phyloP scores from a whole-genome alignment of 1,140 invertebrate species.

The Acromyrmex charruanus region DNA sequence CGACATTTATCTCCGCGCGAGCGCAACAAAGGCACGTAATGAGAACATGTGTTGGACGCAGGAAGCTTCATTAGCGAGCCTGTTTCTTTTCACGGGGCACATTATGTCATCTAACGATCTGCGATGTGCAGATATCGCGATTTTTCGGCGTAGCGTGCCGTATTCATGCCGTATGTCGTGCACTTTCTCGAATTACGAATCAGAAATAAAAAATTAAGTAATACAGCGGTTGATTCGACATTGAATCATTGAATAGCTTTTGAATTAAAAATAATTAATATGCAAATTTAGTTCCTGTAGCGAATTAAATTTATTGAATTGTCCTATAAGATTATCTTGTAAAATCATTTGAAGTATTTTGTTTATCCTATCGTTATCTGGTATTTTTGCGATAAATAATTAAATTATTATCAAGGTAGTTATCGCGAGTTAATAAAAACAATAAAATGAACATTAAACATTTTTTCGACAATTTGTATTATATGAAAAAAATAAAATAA shows the following conservation, averaged over 20 bases:
- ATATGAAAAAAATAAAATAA: not conserved
- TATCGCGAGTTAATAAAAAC: not conserved
- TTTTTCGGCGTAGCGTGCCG: constrained; percentile 48
- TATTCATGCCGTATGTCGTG: not conserved
- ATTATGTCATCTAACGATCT: constrained; percentile 58
- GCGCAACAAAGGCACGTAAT: constrained; percentile 84
- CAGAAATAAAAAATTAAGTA: not conserved
- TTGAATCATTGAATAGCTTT: not conserved
- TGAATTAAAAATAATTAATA: not conserved
- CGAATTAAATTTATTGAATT: not conserved
- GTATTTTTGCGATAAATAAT: not conserved
- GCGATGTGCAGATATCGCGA: constrained; percentile 55
- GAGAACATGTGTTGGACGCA: constrained; percentile 82
- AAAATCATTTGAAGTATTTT: not conserved
- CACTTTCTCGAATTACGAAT: not conserved
- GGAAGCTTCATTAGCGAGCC: constrained; percentile 78
- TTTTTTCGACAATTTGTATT: not conserved
- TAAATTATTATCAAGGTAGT: not conserved
- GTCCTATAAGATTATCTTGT: not conserved
- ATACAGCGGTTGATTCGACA: not conserved
- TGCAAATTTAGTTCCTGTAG: not conserved
- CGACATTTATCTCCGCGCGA: constrained; percentile 66
- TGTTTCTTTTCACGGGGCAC: constrained; percentile 68
- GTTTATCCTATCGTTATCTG: not conserved
- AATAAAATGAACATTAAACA: not conserved